Conservation (phyloP, 2,888 invertebrate genomes). For the Lepidochitona cinerea region DNA sequence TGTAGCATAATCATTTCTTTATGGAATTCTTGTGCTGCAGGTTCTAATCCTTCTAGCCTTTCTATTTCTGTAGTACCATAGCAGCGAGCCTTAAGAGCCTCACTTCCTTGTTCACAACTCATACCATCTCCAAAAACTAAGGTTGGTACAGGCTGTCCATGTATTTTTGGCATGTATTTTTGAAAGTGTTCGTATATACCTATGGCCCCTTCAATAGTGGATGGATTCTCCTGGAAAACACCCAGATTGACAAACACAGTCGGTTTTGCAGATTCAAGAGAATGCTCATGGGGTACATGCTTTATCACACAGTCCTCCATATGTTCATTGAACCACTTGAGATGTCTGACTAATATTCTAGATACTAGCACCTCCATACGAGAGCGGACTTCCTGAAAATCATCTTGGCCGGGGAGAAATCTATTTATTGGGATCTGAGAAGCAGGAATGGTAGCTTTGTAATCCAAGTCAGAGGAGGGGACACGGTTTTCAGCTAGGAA, state of each 20-base stretch:
- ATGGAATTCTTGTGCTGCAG: conserved; percentile 32
- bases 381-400: neutral
- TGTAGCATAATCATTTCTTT: conserved; percentile 31
- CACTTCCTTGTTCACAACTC: neutral
- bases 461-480: neutral
- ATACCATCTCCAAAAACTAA: neutral
- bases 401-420: conserved; percentile 5
- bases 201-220: conserved; percentile 15
- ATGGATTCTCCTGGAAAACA: conserved; percentile 22
- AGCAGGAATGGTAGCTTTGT: neutral
- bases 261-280: conserved; percentile 11
- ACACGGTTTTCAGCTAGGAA: neutral
- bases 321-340: conserved; percentile 22
- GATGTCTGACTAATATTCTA: conserved; percentile 14
- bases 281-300: conserved; percentile 21
- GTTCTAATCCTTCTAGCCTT: too few relatives aligned
- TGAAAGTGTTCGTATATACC: neutral
- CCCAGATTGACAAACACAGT: conserved; percentile 24
- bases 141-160: neutral
- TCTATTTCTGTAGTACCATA: too few relatives aligned
- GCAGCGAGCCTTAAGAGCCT: neutral
- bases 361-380: conserved; percentile 21
- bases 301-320: conserved; percentile 10
- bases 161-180: neutral
- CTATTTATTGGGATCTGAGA: neutral